phyloP scores from a whole-genome alignment of 2,797 vertebrate genomes.

The Gambusia yucatana region DNA sequence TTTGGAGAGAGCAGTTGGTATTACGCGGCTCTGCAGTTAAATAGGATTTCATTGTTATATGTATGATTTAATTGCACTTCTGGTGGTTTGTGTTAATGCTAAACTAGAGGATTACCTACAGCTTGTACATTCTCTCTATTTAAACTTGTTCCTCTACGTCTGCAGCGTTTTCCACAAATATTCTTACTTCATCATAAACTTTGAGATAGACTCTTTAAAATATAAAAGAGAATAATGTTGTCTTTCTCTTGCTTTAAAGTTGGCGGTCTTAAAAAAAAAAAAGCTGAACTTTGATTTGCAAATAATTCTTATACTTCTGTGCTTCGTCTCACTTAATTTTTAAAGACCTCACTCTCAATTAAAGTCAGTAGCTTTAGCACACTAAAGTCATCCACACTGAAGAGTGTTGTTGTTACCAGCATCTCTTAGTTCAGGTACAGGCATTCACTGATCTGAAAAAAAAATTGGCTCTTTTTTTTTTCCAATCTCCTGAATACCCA shows the following conservation, averaged over 20 bases:
- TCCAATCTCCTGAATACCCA: neutral
- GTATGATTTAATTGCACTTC: neutral
- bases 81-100: neutral
- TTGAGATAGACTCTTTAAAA: too few species aligned
- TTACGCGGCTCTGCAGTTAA: neutral
- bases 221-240: too few species aligned
- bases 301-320: too few species aligned
- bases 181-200: too few species aligned
- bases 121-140: neutral
- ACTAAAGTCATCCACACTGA: neutral
- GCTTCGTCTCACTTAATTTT: too few species aligned
- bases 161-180: too few species aligned
- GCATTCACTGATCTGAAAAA: neutral
- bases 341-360: too few species aligned
- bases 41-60: neutral
- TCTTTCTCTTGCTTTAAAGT: too few species aligned
- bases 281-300: too few species aligned
- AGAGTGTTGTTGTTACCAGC: neutral
- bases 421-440: neutral
- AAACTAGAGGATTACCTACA: neutral
- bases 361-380: too few species aligned
- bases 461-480: too few species aligned
- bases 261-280: too few species aligned
- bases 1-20: neutral
- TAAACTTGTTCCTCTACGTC: neutral